Evolutionary conservation across 2,113 vertebrate genomes (phyloP).

Genomic region (Oreochromis aureus): DNA sequence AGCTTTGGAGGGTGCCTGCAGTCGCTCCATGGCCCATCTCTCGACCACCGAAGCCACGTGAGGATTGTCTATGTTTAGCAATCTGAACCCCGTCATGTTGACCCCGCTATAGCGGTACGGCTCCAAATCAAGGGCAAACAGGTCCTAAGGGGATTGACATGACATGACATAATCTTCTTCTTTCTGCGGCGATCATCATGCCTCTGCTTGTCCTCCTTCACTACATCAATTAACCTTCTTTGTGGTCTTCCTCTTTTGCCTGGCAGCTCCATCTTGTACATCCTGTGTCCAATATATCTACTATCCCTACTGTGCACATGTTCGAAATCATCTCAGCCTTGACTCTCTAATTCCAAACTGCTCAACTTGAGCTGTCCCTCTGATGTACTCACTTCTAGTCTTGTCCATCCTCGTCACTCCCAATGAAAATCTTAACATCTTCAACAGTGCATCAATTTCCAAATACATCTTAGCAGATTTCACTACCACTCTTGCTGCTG

Average conservation of each 20-base stretch:
- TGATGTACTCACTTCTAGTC: not conserved
- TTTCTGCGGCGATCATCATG: not conserved
- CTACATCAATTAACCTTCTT: not conserved
- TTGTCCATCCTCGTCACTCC: not conserved
- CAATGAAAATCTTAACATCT: not conserved
- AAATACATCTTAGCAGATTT: not conserved
- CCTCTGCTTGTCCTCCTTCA: not conserved
- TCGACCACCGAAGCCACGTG: constrained; percentile 86
- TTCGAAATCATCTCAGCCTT: not conserved
- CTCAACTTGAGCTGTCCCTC: not conserved
- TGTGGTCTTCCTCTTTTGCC: not conserved
- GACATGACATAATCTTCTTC: not conserved
- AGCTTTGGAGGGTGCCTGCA: constrained; percentile 83
- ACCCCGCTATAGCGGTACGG: constrained; percentile 96
- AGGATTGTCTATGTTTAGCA: constrained; percentile 86
- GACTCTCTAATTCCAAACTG: not conserved
- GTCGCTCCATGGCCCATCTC: constrained; percentile 92
- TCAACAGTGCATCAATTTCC: not conserved
- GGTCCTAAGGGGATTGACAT: constrained; percentile 72
- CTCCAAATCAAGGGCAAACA: constrained; percentile 93
- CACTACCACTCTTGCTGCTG: not conserved
- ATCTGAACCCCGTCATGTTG: constrained; percentile 95
- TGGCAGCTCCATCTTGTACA: not conserved
- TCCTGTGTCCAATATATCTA: not conserved
- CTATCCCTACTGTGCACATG: not conserved